These are phyloP conservation scores for Drosophila koepferae DNA, from an alignment of 2,888 invertebrate genomes.

Conservation along the genomic window DNA sequence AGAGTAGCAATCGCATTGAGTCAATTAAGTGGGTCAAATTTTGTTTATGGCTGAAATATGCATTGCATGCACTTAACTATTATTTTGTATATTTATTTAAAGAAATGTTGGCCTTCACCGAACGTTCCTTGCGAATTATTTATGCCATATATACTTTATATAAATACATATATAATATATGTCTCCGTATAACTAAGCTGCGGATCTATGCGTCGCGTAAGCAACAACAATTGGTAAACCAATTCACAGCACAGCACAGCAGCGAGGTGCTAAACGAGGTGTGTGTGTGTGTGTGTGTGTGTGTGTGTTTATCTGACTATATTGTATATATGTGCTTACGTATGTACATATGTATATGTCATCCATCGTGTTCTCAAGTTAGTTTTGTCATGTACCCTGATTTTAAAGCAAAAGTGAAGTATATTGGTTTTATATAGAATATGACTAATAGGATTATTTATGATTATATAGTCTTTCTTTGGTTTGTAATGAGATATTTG, in stretches of 20 bases:
- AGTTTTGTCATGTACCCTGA: background rate
- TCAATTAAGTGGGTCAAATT: slow-evolving; percentile 38
- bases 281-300: slow-evolving; percentile 1
- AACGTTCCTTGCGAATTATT: slow-evolving; percentile 1
- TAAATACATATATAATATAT: slow-evolving; percentile 29
- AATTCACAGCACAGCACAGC: slow-evolving; percentile 20
- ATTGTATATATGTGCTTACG: background rate
- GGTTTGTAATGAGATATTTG: background rate
- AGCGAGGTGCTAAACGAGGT: background rate
- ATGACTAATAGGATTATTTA: background rate
- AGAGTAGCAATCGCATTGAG: slow-evolving; percentile 21
- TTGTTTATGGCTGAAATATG: slow-evolving; percentile 31
- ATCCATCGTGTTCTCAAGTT: background rate
- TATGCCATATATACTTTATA: slow-evolving; percentile 7
- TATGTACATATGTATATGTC: background rate
- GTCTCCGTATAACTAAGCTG: slow-evolving; percentile 20
- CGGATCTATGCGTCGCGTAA: slow-evolving; percentile 21
- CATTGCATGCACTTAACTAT: slow-evolving; percentile 35
- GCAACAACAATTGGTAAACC: slow-evolving; percentile 29
- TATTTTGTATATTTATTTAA: slow-evolving; percentile 32
- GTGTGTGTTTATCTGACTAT: background rate
- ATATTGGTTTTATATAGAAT: background rate
- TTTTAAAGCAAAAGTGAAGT: background rate
- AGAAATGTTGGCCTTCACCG: slow-evolving; percentile 49
- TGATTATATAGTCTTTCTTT: background rate